Evolutionary conservation across 2,888 invertebrate genomes (phyloP).

Genomic region (Diadegma fenestrale): DNA sequence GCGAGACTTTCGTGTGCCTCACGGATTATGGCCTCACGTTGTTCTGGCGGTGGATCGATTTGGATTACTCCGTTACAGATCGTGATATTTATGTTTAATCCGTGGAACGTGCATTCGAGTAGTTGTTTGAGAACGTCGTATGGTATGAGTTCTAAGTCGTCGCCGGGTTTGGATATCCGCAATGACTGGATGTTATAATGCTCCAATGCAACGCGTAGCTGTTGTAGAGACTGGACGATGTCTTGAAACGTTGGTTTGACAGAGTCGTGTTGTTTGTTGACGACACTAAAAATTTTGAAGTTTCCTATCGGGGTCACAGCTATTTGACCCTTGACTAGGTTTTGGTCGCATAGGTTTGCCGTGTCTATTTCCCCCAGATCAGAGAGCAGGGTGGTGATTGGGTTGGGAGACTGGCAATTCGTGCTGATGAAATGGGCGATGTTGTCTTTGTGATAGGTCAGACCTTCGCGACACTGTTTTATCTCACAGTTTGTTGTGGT

Average conservation of each 20-base stretch:
- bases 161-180: slow-evolving; percentile 38
- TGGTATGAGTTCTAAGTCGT: slow-evolving; percentile 22
- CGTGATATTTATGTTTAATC: not conserved
- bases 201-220: slow-evolving; percentile 12
- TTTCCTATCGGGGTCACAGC: slow-evolving; percentile 6
- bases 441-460: not conserved
- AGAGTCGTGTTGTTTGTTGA: slow-evolving; percentile 20
- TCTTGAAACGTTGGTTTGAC: not conserved
- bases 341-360: not conserved
- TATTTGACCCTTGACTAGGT: slow-evolving; percentile 1
- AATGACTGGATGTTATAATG: not conserved
- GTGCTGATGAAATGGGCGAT: not conserved
- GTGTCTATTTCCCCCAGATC: not conserved
- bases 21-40: not conserved
- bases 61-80: slow-evolving; percentile 28
- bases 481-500: not conserved
- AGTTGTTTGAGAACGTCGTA: not conserved
- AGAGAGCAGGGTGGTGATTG: not conserved
- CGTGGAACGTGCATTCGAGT: not conserved
- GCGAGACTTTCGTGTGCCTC: not conserved
- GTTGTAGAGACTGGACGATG: not conserved
- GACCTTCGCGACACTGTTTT: too few relatives aligned
- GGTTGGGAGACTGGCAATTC: not conserved
- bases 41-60: slow-evolving; percentile 5
- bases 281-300: slow-evolving; percentile 28